Conservation (phyloP, 2,888 invertebrate species). For the Asteroscopus sphinx region DNA sequence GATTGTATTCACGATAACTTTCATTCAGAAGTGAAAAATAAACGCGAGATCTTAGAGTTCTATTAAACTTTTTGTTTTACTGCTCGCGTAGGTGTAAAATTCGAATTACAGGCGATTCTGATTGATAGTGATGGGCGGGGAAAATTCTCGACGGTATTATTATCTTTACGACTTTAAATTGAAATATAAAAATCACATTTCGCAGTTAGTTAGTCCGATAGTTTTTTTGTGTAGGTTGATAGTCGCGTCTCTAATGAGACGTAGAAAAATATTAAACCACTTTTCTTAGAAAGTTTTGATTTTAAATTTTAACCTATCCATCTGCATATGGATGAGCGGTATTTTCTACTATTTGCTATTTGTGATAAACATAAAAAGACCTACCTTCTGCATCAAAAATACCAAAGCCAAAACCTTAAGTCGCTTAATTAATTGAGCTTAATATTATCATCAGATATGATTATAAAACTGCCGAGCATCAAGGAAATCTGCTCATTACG, state of each 20-base stretch:
- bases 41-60: constrained; percentile 41
- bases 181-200: constrained; percentile 63
- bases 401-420: constrained; percentile 6
- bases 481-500: constrained; percentile 65
- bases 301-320: constrained; percentile 12
- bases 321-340: constrained; percentile 30
- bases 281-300: constrained; percentile 51
- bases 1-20: constrained; percentile 58
- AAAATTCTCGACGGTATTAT: constrained; percentile 63
- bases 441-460: constrained; percentile 53
- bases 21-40: constrained; percentile 48
- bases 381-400: constrained; percentile 12
- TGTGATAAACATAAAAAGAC: background rate
- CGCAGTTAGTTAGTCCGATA: constrained; percentile 48
- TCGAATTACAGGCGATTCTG: constrained; percentile 79
- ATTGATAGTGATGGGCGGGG: constrained; percentile 73
- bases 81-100: constrained; percentile 77
- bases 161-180: constrained; percentile 68
- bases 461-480: constrained; percentile 58
- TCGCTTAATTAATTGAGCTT: constrained; percentile 44
- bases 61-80: constrained; percentile 67
- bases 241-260: constrained; percentile 39
- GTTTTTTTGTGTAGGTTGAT: constrained; percentile 47
- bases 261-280: constrained; percentile 35
- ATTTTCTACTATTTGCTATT: constrained; percentile 23